Conservation (phyloP, 2,797 vertebrate species). For the Poeciliopsis presidionis region DNA sequence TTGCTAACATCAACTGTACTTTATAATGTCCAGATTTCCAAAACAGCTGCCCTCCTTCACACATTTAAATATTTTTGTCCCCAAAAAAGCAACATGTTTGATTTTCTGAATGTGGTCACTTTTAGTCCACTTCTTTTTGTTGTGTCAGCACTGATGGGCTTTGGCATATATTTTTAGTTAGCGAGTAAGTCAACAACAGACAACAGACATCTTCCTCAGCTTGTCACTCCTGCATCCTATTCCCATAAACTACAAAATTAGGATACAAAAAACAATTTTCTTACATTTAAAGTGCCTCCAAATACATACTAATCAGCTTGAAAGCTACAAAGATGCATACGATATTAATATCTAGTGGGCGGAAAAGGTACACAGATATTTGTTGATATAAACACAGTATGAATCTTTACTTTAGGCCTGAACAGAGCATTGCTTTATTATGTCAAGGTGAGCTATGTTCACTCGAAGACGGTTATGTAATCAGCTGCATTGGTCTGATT, state of each 20-base stretch:
- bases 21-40: background rate
- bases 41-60: background rate
- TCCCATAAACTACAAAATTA: background rate
- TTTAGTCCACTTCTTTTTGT: background rate
- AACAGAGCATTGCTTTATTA: background rate
- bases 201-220: background rate
- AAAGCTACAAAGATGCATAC: background rate
- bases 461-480: background rate
- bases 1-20: background rate
- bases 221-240: background rate
- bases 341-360: background rate
- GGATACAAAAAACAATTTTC: background rate
- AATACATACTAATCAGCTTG: background rate
- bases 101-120: background rate
- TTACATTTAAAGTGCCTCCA: background rate
- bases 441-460: background rate
- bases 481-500: background rate
- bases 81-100: background rate
- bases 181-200: background rate
- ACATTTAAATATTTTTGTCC: background rate
- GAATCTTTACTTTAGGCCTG: background rate
- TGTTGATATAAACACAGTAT: background rate
- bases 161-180: background rate
- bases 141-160: background rate
- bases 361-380: background rate